A percentile compares a stretch with the other conserved stretches of the same genome.
Evolutionary conservation across 2,797 vertebrate genomes (phyloP).

Genomic region (Stomatorhinus walkeri): DNA sequence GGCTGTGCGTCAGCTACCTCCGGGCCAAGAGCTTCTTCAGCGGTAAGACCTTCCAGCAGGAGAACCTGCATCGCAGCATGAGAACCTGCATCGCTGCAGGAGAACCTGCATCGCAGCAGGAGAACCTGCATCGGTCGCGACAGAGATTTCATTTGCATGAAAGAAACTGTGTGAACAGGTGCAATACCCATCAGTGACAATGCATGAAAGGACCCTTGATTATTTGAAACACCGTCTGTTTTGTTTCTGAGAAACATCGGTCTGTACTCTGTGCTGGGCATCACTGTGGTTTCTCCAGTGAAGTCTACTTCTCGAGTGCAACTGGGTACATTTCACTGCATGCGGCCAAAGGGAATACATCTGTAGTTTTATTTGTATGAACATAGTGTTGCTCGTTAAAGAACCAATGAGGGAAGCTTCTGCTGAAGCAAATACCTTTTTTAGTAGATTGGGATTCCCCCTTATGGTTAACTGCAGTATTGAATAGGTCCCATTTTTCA

Average conservation of each 20-base stretch:
- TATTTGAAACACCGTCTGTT: not conserved
- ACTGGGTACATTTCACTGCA: not conserved
- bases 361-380: not conserved
- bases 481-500: not conserved
- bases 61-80: not conserved
- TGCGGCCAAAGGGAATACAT: not conserved
- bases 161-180: not conserved
- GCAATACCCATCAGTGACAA: not conserved
- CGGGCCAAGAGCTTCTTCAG: conserved; percentile 77
- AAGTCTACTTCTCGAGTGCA: not conserved
- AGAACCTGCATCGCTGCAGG: not conserved
- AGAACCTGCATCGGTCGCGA: not conserved
- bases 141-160: not conserved
- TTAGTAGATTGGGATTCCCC: not conserved
- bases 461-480: not conserved
- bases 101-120: not conserved
- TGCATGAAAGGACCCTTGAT: not conserved
- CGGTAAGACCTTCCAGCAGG: conserved; percentile 51
- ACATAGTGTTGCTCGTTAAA: not conserved
- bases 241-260: not conserved
- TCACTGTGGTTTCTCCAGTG: not conserved
- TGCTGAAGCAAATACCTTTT: not conserved
- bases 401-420: not conserved
- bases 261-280: not conserved
- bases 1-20: conserved; percentile 78